Evolutionary conservation across 2,797 vertebrate species (phyloP).

Genomic region (Eulemur coronatus): DNA sequence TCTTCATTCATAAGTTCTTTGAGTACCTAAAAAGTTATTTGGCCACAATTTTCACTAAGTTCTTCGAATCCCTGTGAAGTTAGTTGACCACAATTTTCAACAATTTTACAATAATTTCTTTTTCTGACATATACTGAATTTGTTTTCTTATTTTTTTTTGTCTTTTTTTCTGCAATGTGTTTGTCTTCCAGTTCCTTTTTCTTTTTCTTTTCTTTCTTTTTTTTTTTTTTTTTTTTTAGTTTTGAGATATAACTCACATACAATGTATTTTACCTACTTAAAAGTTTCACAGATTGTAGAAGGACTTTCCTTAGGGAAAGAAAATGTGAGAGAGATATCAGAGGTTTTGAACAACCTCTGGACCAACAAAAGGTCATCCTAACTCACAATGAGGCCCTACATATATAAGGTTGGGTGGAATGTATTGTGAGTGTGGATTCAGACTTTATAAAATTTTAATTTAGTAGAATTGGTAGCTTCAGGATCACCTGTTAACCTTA

Average conservation of each 20-base stretch:
- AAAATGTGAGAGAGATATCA: background rate
- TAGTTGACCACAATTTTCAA: background rate
- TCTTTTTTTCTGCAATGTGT: background rate
- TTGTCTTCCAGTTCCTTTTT: background rate
- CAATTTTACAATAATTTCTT: background rate
- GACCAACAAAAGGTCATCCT: background rate
- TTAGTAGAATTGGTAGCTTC: background rate
- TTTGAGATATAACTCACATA: conserved; percentile 11
- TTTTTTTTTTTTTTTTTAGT: background rate
- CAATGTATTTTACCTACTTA: background rate
- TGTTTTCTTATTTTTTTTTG: background rate
- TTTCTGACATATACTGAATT: background rate
- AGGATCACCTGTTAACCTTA: background rate
- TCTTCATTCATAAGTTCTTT: background rate
- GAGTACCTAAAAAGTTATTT: background rate
- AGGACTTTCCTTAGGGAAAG: background rate
- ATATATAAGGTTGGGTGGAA: background rate
- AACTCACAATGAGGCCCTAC: background rate
- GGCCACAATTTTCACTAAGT: background rate
- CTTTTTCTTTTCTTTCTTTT: background rate
- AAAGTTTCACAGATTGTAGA: background rate
- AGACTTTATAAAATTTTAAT: background rate
- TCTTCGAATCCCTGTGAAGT: background rate
- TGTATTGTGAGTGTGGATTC: background rate
- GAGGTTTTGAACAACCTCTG: background rate